Base-by-base conservation (phyloP, 2,113 vertebrate species). In the Tylochromis polylepis region DNA sequence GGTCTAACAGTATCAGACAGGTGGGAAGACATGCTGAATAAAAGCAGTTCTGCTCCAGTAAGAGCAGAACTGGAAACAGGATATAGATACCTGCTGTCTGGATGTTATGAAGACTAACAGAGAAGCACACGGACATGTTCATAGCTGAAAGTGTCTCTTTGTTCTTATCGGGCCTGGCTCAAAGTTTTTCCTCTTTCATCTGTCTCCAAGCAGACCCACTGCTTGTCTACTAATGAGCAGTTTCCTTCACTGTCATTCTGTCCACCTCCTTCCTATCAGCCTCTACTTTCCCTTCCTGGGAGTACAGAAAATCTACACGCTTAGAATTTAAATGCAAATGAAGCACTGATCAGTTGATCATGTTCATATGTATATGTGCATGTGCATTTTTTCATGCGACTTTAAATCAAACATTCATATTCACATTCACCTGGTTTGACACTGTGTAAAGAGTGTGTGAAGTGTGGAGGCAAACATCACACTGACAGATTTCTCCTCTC, bases 1-100 rank as follows among this genome's bases (percentile, higher is more conserved):
- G 78, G 41, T 72, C 22, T 85, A 91, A 91, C 62, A 78, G 53
- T 43, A 90, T 82, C 79, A 65, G 84, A 85, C 85, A 91, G 75
- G 85, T 90, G 65, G 77, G 80, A 27, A 81, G 58, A 89, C 38
- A 49, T 29, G 49, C 65, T 38, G 31, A 62, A 84, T 34, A 72
- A 59, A 79, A 81, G 58, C 18, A 18, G 46, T 75, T 49, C 58
- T 41, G 29, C 11, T 83, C 46, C 38, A 80, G 14, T 5, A 41
- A 43, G 36, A 27, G 46, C 5, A 38, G 80, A 82, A 41, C 67
- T 10, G 53, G 34, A 81, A 72, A 70, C 34, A 16, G 29, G 72
- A 77, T 53, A 77, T 20, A 77, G 72, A 53, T 34, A 77, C 16
- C 72, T 53, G 20, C 72, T 53, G 72, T 29, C 72, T n/a, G 18